Conservation (phyloP, 1,140 invertebrate species). For the Ganaspis sp. region DNA sequence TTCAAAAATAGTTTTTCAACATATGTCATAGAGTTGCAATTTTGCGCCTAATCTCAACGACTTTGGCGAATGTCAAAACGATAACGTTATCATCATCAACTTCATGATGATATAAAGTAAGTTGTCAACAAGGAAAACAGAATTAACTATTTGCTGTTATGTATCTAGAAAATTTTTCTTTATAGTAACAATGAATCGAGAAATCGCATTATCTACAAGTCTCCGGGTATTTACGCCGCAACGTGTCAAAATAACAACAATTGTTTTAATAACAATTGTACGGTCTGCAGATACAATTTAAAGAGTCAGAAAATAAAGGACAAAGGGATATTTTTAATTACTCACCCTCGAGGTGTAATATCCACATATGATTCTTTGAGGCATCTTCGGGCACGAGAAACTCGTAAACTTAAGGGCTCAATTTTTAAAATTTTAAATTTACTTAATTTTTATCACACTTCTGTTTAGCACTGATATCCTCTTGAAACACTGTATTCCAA, state of each 20-base stretch:
- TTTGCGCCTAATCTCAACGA: not conserved
- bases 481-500: constrained; percentile 59
- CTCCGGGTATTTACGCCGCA: not conserved
- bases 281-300: not conserved
- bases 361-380: not conserved
- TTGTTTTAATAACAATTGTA: not conserved
- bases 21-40: not conserved
- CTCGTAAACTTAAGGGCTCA: not conserved
- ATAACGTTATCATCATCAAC: constrained; percentile 1
- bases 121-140: constrained; percentile 21
- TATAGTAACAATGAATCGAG: not conserved
- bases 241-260: not conserved
- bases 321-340: not conserved
- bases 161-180: not conserved
- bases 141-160: constrained; percentile 7
- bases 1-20: not conserved
- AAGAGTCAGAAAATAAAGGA: not conserved
- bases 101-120: constrained; percentile 6
- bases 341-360: not conserved
- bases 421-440: not conserved
- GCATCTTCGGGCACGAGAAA: not conserved
- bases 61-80: constrained; percentile 21
- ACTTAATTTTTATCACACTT: not conserved
- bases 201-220: not conserved
- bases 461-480: constrained; percentile 30